Base-by-base conservation (phyloP, 2,113 vertebrate genomes). In the Paralichthys olivaceus region DNA sequence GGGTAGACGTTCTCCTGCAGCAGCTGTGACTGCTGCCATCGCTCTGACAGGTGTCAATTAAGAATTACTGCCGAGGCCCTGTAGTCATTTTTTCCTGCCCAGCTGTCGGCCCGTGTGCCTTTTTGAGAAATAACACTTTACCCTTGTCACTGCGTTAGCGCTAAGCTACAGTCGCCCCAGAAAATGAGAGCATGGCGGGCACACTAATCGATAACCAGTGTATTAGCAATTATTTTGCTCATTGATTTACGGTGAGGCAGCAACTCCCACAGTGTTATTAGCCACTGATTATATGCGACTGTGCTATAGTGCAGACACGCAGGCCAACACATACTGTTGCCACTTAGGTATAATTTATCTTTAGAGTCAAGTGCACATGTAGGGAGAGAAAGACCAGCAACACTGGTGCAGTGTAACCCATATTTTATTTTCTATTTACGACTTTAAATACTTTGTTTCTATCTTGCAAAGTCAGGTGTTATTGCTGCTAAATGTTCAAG, bases 31-130 rank as follows among this genome's bases (percentile, higher is more conserved):
- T 87, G 91, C 90, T 84, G 89, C 90, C 91, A 90, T 87, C 64
- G 84, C 80, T 95, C 95, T 97, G 98, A 98, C 97, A 98, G 97
- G 96, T 99, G 97, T 99, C 98, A 98, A 98, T 99, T 99, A 98
- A 98, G 97, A 99, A 98, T 97, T 97, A 98, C 96, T 97, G 96
- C 96, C 89, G 93, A 96, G 95, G 87, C 87, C 91, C 87, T 74
- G 80, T 65, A 87, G 83, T 90, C 82, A 74, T 96, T 96, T 96
- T 64, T 43, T 95, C 68, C 94, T 95, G 95, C 95, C 95, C 96
- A 96, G 96, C 96, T 96, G 96, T 97, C 96, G 94, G 95, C 94
- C 75, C 63, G 13, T 34, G 82, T 12, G 80, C 75, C 95, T 96
- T 96, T 96, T 95, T 94, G 96, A 96, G 97, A 97, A 98, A 98